Evolutionary conservation across 2,888 invertebrate genomes (phyloP).

Genomic region (Epinotia bilunana): DNA sequence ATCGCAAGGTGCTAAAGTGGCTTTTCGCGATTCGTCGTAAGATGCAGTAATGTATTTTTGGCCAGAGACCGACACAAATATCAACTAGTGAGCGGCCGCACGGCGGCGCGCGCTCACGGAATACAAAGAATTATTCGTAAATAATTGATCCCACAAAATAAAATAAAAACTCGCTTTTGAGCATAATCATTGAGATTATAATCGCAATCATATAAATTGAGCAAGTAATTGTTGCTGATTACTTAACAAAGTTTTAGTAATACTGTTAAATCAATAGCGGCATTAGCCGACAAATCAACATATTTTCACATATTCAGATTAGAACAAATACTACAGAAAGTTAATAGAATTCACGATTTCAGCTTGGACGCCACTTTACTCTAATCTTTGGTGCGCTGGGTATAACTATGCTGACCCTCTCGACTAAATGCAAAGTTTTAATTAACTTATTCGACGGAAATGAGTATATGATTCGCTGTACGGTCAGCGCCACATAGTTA

Average conservation of each 20-base stretch:
- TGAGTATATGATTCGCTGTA: not conserved
- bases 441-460: constrained; percentile 45
- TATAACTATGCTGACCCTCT: constrained; percentile 66
- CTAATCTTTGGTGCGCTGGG: constrained; percentile 84
- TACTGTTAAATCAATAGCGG: constrained; percentile 44
- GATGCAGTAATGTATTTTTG: not conserved
- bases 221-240: constrained; percentile 58
- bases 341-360: constrained; percentile 57
- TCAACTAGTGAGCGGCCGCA: constrained; percentile 66
- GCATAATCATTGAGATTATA: constrained; percentile 75
- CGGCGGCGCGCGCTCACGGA: constrained; percentile 68
- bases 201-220: constrained; percentile 55
- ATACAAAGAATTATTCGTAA: constrained; percentile 60
- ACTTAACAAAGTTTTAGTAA: constrained; percentile 37
- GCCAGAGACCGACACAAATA: constrained; percentile 51
- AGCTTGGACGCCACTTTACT: constrained; percentile 66
- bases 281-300: constrained; percentile 50
- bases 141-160: constrained; percentile 72
- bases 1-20: not conserved
- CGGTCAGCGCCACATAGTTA: no score
- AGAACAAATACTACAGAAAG: constrained; percentile 59
- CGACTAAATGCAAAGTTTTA: constrained; percentile 58
- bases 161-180: constrained; percentile 72
- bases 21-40: not conserved
- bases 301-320: constrained; percentile 54